Evolutionary conservation across 2,888 invertebrate genomes (phyloP).

Genomic region (Pandemis heparana): DNA sequence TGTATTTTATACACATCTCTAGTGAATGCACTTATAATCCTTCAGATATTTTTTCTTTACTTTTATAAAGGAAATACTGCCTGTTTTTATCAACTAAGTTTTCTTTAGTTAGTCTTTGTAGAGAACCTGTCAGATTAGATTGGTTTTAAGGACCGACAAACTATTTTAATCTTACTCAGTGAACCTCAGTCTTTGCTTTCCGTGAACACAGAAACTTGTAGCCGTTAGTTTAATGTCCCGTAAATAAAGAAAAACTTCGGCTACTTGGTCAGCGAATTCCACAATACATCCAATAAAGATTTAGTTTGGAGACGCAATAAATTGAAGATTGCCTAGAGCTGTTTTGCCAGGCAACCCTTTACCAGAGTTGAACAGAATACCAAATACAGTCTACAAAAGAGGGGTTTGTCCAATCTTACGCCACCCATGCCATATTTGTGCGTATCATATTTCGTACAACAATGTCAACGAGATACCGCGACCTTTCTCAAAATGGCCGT

Average conservation of each 20-base stretch:
- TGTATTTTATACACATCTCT: too few relatives aligned
- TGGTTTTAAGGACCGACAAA: neutral
- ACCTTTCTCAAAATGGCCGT: constrained; percentile 21
- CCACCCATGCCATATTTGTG: constrained; percentile 20
- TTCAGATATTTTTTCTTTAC: too few relatives aligned
- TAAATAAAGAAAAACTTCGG: constrained; percentile 19
- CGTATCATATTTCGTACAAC: constrained; percentile 22
- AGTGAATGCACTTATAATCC: too few relatives aligned
- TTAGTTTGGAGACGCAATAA: constrained; percentile 24
- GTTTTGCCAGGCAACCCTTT: constrained; percentile 24
- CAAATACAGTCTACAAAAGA: constrained; percentile 16
- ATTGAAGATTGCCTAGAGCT: constrained; percentile 16
- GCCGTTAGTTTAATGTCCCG: constrained; percentile 3
- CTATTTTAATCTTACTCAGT: neutral
- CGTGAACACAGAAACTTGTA: neutral
- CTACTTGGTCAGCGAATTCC: constrained; percentile 14
- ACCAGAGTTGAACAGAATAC: constrained; percentile 15
- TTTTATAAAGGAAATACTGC: neutral
- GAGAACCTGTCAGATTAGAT: neutral
- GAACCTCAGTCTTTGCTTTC: neutral
- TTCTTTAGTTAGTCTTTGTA: neutral
- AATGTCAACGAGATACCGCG: constrained; percentile 5
- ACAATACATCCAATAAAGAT: constrained; percentile 15
- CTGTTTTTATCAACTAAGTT: neutral
- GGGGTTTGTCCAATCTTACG: constrained; percentile 4